Conservation (phyloP, 2,113 vertebrate genomes). For the Ciconia stormi region DNA sequence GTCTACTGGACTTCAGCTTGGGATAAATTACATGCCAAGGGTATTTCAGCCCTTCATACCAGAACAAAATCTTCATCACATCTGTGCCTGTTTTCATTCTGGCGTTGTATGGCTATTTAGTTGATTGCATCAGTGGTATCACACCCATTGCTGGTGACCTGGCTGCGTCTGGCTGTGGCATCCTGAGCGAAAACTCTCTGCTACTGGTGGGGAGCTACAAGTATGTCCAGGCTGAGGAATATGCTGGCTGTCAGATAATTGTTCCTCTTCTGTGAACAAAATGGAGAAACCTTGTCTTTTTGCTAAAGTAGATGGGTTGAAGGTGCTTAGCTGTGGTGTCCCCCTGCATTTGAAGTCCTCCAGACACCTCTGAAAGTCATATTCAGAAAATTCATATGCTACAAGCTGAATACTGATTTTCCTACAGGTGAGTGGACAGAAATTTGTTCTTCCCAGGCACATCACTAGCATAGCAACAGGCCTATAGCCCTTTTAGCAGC, state of each 20-base stretch:
- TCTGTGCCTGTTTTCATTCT: neutral
- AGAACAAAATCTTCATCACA: neutral
- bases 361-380: neutral
- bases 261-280: neutral
- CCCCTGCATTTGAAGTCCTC: neutral
- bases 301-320: neutral
- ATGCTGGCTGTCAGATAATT: neutral
- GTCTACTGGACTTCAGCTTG: neutral
- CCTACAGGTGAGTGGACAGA: neutral
- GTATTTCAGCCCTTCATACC: neutral
- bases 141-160: neutral
- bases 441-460: neutral
- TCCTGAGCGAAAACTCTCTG: neutral
- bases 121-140: neutral
- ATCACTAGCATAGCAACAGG: neutral
- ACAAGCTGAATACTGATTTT: neutral
- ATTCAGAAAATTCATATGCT: neutral
- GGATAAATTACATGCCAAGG: neutral
- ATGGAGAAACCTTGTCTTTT: neutral
- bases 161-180: neutral
- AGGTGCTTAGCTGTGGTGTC: neutral
- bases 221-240: neutral
- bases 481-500: neutral
- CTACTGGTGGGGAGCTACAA: neutral
- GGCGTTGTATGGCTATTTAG: neutral